A percentile compares a stretch with the other conserved stretches of the same genome.
Evolutionary conservation across 1,140 invertebrate genomes (phyloP).

Genomic region (Drosophila sucinea): DNA sequence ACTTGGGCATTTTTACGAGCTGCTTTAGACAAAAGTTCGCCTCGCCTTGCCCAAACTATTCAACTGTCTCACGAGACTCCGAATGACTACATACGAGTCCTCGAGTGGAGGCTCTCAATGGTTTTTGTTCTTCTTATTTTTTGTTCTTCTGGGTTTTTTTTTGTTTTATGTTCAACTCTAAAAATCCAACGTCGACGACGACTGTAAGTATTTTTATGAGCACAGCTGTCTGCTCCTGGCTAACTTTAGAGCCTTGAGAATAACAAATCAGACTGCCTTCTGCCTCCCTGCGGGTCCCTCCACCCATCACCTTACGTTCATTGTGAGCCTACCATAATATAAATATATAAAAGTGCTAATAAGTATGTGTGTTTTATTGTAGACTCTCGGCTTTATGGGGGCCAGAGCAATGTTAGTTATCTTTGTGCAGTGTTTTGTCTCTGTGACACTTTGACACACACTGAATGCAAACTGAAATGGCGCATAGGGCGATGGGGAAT

Average conservation of each 20-base stretch:
- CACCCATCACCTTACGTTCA: constrained; percentile 15
- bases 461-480: background rate
- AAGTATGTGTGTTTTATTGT: constrained; percentile 79
- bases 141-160: constrained; percentile 9
- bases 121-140: background rate
- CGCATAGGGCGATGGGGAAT: too few species aligned
- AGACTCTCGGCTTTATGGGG: constrained; percentile 60
- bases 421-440: constrained; percentile 18
- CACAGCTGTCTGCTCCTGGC: constrained; percentile 57
- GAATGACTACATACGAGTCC: constrained; percentile 19
- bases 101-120: constrained; percentile 1
- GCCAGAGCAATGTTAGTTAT: constrained; percentile 41
- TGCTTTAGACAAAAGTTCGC: constrained; percentile 78
- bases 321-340: constrained; percentile 9
- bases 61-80: constrained; percentile 63
- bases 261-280: constrained; percentile 73
- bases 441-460: constrained; percentile 11
- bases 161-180: constrained; percentile 64
- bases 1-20: constrained; percentile 82
- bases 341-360: constrained; percentile 78
- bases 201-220: constrained; percentile 70
- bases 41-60: constrained; percentile 60
- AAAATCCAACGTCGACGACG: constrained; percentile 56
- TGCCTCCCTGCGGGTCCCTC: background rate
- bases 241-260: constrained; percentile 77